Base-by-base conservation (phyloP, 1,140 invertebrate genomes). In the Ostrea denselamellosa region DNA sequence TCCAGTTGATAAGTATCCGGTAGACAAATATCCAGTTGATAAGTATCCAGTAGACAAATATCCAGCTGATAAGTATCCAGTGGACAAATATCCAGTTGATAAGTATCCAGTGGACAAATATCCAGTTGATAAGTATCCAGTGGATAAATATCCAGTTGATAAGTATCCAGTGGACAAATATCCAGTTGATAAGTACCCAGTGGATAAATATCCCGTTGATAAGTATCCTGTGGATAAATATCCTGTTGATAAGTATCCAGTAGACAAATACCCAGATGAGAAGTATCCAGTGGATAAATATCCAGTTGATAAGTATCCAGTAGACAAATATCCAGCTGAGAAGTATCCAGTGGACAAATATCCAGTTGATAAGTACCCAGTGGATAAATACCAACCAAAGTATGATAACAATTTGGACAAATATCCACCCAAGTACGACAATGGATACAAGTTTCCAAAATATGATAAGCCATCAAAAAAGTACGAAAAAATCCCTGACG, bases 1-100 rank as follows among this genome's bases (percentile, higher is more conserved):
- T 28, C 65, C 65, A 28, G 65, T 71, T 7, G 65, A 71, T 25
- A 71, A 71, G 25, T 71, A 71, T 25, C 65, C 65, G 9, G 65
- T 71, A 7, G 65, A 71, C 22, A 71, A 71, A 71, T 77, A 77
- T 34, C 68, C 68, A 77, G 28, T 77, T 4, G 68, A 77, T 8
- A 77, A 77, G 4, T 77, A 77, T 77, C 68, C 68, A 77, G 68
- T 77, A 0, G 68, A 77, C 12, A 77, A 77, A 77, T 77, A 77
- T 77, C 68, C 68, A 34, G 25, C 28, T 10, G 68, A 77, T 17
- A 77, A 77, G 14, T 77, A 77, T 34, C 68, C 68, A 34, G 28
- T 77, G 3, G 68, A 77, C 3, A 77, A 77, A 12, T 77, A 77
- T 77, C 68, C 68, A 34, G 25, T 34, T 0, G 68, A 77, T 10